Evolutionary conservation across 2,888 invertebrate genomes (phyloP).

Genomic region (Andrena chrysosceles): DNA sequence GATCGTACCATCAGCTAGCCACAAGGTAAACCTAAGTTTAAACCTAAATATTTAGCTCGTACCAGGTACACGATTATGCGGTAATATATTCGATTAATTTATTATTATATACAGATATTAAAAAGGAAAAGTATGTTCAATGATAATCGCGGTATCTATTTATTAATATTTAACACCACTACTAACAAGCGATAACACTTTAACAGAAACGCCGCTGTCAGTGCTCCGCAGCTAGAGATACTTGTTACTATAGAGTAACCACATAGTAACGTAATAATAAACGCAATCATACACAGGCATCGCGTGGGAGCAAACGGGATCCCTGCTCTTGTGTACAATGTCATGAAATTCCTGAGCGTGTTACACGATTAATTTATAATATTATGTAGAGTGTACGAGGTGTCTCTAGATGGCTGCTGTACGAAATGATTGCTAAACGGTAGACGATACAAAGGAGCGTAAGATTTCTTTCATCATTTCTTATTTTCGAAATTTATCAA

Average conservation of each 20-base stretch:
- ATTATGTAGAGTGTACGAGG: slow-evolving; percentile 43
- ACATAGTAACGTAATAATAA: slow-evolving; percentile 53
- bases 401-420: background rate
- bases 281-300: slow-evolving; percentile 47
- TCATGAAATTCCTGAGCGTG: slow-evolving; percentile 45
- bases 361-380: slow-evolving; percentile 51
- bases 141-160: slow-evolving; percentile 64
- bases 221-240: slow-evolving; percentile 69
- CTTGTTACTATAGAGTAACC: slow-evolving; percentile 63
- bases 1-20: slow-evolving; percentile 83
- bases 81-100: slow-evolving; percentile 78
- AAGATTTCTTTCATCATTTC: background rate
- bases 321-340: slow-evolving; percentile 53
- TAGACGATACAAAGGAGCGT: background rate
- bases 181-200: slow-evolving; percentile 68
- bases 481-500: background rate
- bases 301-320: slow-evolving; percentile 34
- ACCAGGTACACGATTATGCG: slow-evolving; percentile 81
- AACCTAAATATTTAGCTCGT: slow-evolving; percentile 80
- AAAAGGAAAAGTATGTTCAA: slow-evolving; percentile 40
- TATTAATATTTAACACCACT: slow-evolving; percentile 62
- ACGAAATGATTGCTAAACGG: background rate
- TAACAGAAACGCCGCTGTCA: slow-evolving; percentile 69
- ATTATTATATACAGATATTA: slow-evolving; percentile 43
- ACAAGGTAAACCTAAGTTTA: slow-evolving; percentile 84